Evolutionary conservation across 2,888 invertebrate genomes (phyloP).

Genomic region (Drosophila neonasuta): DNA sequence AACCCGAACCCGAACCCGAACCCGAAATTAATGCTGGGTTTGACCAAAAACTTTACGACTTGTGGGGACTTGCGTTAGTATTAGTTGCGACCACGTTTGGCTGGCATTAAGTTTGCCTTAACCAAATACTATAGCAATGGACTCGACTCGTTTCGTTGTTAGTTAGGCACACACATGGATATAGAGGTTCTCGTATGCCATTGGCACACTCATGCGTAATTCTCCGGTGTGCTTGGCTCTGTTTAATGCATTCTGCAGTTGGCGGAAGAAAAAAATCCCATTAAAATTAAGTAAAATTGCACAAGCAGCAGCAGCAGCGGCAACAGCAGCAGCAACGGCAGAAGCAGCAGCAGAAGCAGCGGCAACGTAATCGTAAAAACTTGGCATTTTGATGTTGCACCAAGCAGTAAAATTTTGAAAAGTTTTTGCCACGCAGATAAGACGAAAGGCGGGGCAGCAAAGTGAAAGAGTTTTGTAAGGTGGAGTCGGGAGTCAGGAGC

Average conservation of each 20-base stretch:
- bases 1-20: conserved; percentile 14
- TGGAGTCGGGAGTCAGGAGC: conserved; percentile 10
- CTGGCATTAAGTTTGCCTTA: conserved; percentile 40
- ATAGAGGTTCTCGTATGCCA: conserved; percentile 16
- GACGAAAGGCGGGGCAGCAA: conserved; percentile 16
- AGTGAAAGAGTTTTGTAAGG: neutral
- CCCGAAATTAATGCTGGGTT: conserved; percentile 29
- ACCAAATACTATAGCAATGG: conserved; percentile 6
- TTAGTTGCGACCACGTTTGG: conserved; percentile 49
- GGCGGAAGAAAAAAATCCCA: conserved; percentile 74
- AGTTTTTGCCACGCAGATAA: conserved; percentile 73
- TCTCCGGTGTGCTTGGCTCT: conserved; percentile 59
- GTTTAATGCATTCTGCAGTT: conserved; percentile 75
- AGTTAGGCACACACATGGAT: conserved; percentile 18
- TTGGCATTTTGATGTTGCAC: conserved; percentile 75
- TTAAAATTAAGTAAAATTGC: conserved; percentile 80
- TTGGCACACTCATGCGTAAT: conserved; percentile 65
- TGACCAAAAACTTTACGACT: conserved; percentile 62
- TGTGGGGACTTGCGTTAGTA: conserved; percentile 43
- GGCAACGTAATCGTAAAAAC: conserved; percentile 72
- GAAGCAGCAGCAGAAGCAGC: conserved; percentile 53
- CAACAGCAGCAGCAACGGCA: conserved; percentile 12
- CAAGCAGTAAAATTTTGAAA: conserved; percentile 74
- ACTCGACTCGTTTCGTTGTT: conserved; percentile 7
- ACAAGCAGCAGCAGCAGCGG: conserved; percentile 50